Base-by-base conservation (phyloP, 2,888 invertebrate genomes). In the Cerastis rubricosa region DNA sequence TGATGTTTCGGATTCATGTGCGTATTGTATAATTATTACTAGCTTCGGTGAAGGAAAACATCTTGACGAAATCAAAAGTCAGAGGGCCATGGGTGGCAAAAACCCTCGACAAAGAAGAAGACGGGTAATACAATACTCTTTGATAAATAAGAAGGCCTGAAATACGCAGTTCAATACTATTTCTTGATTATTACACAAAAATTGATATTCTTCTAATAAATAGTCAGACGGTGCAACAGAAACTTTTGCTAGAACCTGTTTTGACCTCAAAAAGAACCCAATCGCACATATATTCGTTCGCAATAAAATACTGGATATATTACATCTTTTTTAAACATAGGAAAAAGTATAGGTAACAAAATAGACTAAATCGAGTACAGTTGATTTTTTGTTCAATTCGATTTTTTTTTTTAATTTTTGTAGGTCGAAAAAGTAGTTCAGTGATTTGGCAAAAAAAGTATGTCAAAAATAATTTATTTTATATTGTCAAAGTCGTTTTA, bases 211-310 rank as follows among this genome's bases (percentile, higher is more conserved):
- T 47, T 54, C 17, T 57, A 57, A 64, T 54, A 57, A 64, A 64
- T 79, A 54, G 14, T 71, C 61, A 40, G 49, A 73, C 54, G 49
- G 51, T 72, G 25, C 65, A 74, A 57, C 84, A 89, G 76, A 90
- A 84, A 86, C 72, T 76, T 84, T 85, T 78, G 76, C 59, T 77
- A 81, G 82, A 85, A 90, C 76, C 90, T 91, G 88, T 91, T 91
- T 89, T 29, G 84, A 90, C 89, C 85, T 90, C 90, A 25, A 71
- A 92, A 89, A 93, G 89, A 92, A 92, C 91, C 87, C 69, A 78
- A n/a, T 0, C 84, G 49, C 71, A 80, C 80, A 76, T 29, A 47
- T 25, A 80, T 71, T 74, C 71, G 29, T 77, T 75, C 49, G 63
- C 57, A 67, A 70, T 76, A 63, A 77, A 86, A 86, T 88, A 86